A percentile compares a stretch with the other conserved stretches of the same genome.
Evolutionary conservation across 2,797 vertebrate species (phyloP).

Genomic region (Tenualosa thibaudeaui): DNA sequence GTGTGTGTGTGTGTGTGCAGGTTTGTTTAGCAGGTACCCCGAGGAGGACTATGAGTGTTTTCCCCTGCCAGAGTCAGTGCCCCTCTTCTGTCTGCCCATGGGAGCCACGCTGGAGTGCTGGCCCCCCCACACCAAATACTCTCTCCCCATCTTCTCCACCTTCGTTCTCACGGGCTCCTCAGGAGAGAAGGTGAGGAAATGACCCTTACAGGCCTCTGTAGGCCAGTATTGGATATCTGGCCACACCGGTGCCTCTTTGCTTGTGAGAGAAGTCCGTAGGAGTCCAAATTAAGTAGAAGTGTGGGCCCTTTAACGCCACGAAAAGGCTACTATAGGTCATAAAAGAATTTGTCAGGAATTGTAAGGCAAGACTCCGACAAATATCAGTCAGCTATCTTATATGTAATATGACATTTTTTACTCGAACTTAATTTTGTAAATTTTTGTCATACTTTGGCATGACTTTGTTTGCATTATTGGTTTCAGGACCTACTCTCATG

Average conservation of each 20-base stretch:
- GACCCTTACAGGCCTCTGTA: slow-evolving; percentile 26
- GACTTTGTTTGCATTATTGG: background rate
- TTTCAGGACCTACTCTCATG: background rate
- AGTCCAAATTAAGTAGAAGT: too few relatives aligned
- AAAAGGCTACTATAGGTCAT: too few relatives aligned
- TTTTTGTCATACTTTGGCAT: too few relatives aligned
- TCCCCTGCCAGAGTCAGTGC: slow-evolving; percentile 95
- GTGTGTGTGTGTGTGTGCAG: slow-evolving; percentile 60
- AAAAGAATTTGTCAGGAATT: background rate
- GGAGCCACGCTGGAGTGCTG: slow-evolving; percentile 96
- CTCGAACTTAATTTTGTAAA: too few relatives aligned
- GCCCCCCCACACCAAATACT: slow-evolving; percentile 95
- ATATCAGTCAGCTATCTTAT: too few relatives aligned
- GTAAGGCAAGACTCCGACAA: too few relatives aligned
- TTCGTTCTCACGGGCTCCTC: slow-evolving; percentile 97
- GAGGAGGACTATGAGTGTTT: slow-evolving; percentile 96
- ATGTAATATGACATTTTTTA: too few relatives aligned
- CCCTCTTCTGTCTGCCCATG: slow-evolving; percentile 98
- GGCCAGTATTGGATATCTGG: slow-evolving; percentile 20
- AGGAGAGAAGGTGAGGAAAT: slow-evolving; percentile 88
- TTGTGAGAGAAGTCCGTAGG: too few relatives aligned
- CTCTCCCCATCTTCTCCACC: slow-evolving; percentile 95
- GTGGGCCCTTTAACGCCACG: too few relatives aligned
- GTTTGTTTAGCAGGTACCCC: slow-evolving; percentile 93
- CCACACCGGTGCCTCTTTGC: background rate